Percentiles rank a stretch among this genome's conserved stretches.
Evolutionary conservation across 2,113 vertebrate species (phyloP).

Genomic region (Calyptommatus sinebrachiatus): DNA sequence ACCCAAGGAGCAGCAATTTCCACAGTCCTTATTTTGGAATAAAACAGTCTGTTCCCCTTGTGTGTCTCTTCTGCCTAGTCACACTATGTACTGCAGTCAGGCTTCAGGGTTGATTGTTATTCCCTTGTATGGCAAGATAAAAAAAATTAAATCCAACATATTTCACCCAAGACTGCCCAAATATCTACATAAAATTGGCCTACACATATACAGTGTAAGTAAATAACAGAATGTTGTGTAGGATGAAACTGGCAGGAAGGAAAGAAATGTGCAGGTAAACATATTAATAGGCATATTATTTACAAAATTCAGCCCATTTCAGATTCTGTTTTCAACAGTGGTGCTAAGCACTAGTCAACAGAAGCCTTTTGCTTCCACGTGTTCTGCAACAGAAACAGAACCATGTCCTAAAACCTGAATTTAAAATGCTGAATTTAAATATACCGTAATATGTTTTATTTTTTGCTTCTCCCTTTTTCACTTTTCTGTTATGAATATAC

Average conservation of each 20-base stretch:
- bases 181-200: no score
- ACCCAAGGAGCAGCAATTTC: not conserved
- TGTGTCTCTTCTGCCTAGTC: not conserved
- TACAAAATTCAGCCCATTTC: no score
- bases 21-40: not conserved
- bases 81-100: not conserved
- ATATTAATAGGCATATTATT: no score
- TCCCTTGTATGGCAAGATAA: not conserved
- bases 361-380: no score
- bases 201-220: no score
- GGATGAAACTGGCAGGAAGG: no score
- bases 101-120: not conserved
- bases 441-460: not conserved
- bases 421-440: not conserved
- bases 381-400: not conserved
- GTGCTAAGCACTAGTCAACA: no score
- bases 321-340: not conserved
- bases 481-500: not conserved
- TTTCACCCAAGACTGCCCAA: no score
- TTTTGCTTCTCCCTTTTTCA: not conserved
- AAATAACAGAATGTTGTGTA: no score
- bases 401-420: not conserved
- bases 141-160: not conserved
- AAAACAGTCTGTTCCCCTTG: not conserved
- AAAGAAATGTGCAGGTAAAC: no score